Conservation (phyloP, 1,140 invertebrate genomes). For the Hyphantria cunea region DNA sequence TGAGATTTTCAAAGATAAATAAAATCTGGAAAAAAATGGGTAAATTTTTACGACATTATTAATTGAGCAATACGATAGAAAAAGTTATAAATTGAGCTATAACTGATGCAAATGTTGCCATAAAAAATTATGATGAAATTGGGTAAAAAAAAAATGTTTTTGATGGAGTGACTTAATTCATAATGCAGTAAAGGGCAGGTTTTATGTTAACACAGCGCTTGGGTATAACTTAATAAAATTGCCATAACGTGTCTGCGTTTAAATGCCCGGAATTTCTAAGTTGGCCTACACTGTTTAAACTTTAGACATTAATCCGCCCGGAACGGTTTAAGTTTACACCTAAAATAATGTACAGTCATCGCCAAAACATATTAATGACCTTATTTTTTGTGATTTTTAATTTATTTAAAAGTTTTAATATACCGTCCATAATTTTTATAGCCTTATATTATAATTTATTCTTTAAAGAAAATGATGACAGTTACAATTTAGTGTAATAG, state of each 20-base stretch:
- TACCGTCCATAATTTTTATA: background rate
- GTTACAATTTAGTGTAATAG: too few relatives aligned
- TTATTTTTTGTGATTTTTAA: constrained; percentile 1
- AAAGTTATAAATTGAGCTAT: background rate
- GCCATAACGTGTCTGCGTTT: constrained; percentile 20
- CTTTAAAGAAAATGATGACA: too few relatives aligned
- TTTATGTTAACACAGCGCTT: constrained; percentile 16
- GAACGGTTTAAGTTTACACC: constrained; percentile 24
- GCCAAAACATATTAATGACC: constrained; percentile 9
- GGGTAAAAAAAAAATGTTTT: constrained; percentile 8
- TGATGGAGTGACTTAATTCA: constrained; percentile 12
- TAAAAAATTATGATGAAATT: constrained; percentile 1
- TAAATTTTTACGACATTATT: background rate
- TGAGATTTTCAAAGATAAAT: background rate
- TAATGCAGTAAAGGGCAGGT: constrained; percentile 6
- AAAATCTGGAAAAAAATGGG: background rate
- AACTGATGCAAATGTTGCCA: background rate
- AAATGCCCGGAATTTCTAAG: constrained; percentile 22
- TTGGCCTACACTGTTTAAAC: constrained; percentile 22
- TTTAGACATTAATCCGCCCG: constrained; percentile 25
- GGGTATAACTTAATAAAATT: constrained; percentile 26
- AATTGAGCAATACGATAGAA: background rate
- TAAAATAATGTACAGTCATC: constrained; percentile 25
- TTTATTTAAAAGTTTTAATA: background rate
- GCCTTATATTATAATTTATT: too few relatives aligned